These are phyloP conservation scores for Eupithecia insigniata DNA, from an alignment of 2,888 invertebrate species.

Conservation along the genomic window DNA sequence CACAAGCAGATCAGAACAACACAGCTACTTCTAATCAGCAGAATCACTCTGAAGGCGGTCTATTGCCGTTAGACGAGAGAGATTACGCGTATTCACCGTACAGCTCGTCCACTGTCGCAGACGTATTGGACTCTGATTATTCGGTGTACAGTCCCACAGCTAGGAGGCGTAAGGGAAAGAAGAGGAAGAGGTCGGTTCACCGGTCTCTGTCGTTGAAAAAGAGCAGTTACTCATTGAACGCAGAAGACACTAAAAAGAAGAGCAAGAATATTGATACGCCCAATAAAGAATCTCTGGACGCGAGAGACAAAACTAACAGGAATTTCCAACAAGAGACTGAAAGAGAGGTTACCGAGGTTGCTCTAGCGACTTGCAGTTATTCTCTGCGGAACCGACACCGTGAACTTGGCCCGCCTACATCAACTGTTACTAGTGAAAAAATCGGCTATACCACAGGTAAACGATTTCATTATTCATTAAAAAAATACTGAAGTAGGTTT, in stretches of 20 bases:
- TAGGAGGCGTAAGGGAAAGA: constrained; percentile 74
- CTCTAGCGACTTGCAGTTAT: constrained; percentile 62
- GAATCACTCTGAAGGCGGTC: constrained; percentile 72
- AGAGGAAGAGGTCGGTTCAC: constrained; percentile 76
- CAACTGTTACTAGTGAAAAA: constrained; percentile 65
- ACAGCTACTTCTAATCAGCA: constrained; percentile 59
- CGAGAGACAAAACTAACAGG: constrained; percentile 58
- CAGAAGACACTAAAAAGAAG: constrained; percentile 75
- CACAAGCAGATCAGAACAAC: constrained; percentile 57
- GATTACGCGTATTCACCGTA: constrained; percentile 81
- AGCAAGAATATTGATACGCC: constrained; percentile 81
- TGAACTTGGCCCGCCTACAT: constrained; percentile 68
- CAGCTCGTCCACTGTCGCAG: constrained; percentile 80
- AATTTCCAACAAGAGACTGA: constrained; percentile 65
- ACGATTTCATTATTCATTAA: constrained; percentile 3
- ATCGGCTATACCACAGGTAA: constrained; percentile 66
- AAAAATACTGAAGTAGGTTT: not conserved
- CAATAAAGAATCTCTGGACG: constrained; percentile 64
- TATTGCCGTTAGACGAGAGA: constrained; percentile 79
- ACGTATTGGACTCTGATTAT: constrained; percentile 78
- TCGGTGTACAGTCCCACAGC: constrained; percentile 80
- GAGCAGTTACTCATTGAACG: constrained; percentile 66
- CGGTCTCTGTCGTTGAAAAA: constrained; percentile 73
- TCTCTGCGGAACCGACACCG: constrained; percentile 66
- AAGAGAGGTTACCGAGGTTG: constrained; percentile 55